Evolutionary conservation across 1,140 invertebrate species (phyloP).

Genomic region (Drosophila santomea): DNA sequence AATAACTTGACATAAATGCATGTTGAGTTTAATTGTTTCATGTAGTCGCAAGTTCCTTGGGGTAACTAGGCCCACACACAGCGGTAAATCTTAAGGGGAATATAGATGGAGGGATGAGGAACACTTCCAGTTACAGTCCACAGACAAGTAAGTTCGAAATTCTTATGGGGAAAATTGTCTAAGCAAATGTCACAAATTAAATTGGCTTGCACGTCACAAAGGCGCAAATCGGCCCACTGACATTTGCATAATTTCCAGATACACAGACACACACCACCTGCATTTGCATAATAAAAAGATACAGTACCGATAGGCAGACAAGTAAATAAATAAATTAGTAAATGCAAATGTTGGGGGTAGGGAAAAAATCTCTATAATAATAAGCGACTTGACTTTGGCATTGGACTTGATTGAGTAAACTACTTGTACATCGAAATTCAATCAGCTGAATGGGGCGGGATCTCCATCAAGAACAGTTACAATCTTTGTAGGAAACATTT

Average conservation of each 20-base stretch:
- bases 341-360: slow-evolving; percentile 28
- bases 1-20: slow-evolving; percentile 82
- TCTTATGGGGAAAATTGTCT: slow-evolving; percentile 58
- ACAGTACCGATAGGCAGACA: slow-evolving; percentile 49
- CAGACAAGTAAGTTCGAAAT: slow-evolving; percentile 7
- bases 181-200: slow-evolving; percentile 75
- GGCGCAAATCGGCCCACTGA: slow-evolving; percentile 58
- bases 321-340: slow-evolving; percentile 63
- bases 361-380: slow-evolving; percentile 29
- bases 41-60: slow-evolving; percentile 74
- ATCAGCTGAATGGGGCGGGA: slow-evolving; percentile 35
- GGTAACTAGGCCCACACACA: slow-evolving; percentile 59
- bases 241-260: slow-evolving; percentile 77
- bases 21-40: slow-evolving; percentile 80
- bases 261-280: slow-evolving; percentile 41
- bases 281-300: slow-evolving; percentile 59
- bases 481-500: slow-evolving; percentile 9
- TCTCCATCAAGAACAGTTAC: slow-evolving; percentile 1
- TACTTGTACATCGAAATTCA: slow-evolving; percentile 57
- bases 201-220: slow-evolving; percentile 65
- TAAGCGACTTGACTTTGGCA: slow-evolving; percentile 63
- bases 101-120: not conserved
- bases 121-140: not conserved
- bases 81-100: not conserved
- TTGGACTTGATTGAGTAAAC: slow-evolving; percentile 42